A percentile compares a stretch with the other conserved stretches of the same genome.
Conservation (phyloP, 2,113 vertebrate genomes). For the Hyperopisus bebe region DNA sequence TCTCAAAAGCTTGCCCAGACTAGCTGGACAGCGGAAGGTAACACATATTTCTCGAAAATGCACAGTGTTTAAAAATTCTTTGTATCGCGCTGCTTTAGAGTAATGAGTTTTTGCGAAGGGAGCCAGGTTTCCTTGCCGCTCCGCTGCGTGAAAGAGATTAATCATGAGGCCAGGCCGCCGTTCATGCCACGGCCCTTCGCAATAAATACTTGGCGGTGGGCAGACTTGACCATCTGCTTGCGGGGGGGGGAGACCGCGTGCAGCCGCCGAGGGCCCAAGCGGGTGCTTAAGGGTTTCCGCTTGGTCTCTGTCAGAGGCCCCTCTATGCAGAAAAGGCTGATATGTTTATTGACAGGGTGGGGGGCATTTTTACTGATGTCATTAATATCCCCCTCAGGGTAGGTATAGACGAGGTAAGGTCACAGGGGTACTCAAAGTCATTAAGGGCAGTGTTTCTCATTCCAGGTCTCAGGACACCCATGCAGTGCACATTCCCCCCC, state of each 20-base stretch:
- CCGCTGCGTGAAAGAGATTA: slow-evolving; percentile 29
- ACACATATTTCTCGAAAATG: background rate
- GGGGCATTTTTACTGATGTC: background rate
- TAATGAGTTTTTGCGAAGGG: background rate
- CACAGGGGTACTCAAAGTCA: background rate
- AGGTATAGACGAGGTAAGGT: background rate
- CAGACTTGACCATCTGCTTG: slow-evolving; percentile 53
- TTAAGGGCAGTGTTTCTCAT: background rate
- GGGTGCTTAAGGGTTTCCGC: slow-evolving; percentile 57
- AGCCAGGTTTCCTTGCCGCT: slow-evolving; percentile 21
- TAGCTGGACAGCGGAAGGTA: background rate
- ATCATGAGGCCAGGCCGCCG: slow-evolving; percentile 24
- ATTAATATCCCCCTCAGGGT: background rate
- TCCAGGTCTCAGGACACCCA: background rate
- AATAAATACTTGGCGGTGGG: slow-evolving; percentile 50
- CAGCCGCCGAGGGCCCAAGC: slow-evolving; percentile 51
- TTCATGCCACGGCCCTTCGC: slow-evolving; percentile 38
- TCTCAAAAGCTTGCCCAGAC: background rate
- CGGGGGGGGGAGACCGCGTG: slow-evolving; percentile 46
- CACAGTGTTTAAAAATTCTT: slow-evolving; percentile 9
- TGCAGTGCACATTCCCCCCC: background rate
- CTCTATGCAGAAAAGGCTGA: slow-evolving; percentile 18
- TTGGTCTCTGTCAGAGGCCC: slow-evolving; percentile 35
- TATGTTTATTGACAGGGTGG: background rate
- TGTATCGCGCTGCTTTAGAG: slow-evolving; percentile 7